Evolutionary conservation across 2,113 vertebrate genomes (phyloP).

Genomic region (Dryoscopus gambensis): DNA sequence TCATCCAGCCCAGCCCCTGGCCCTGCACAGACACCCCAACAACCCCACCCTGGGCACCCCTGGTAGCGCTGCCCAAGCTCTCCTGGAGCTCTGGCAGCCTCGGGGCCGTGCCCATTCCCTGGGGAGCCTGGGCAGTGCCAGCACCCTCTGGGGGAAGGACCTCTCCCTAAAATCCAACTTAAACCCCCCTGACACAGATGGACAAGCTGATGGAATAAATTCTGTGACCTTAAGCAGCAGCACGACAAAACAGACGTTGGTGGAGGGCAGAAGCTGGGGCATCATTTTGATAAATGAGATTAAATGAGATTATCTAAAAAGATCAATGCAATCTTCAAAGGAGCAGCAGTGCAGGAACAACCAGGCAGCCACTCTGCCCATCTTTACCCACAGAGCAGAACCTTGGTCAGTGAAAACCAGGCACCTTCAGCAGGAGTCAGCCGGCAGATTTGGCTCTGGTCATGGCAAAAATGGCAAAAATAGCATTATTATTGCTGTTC

Average conservation of each 20-base stretch:
- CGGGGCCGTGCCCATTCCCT: neutral
- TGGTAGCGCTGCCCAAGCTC: rapidly evolving
- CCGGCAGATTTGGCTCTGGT: neutral
- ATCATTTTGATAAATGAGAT: neutral
- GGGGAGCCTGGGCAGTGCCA: neutral
- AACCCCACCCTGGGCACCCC: neutral
- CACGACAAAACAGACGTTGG: neutral
- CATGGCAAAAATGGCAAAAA: neutral
- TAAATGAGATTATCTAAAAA: neutral
- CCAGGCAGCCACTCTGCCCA: neutral
- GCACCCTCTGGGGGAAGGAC: neutral
- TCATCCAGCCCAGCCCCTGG: rapidly evolving
- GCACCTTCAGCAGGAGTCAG: neutral
- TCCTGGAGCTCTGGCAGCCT: neutral
- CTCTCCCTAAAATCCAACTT: rapidly evolving
- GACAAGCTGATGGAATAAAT: neutral
- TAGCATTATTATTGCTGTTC: neutral
- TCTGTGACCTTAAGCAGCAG: neutral
- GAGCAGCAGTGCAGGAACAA: neutral
- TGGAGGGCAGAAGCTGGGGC: neutral
- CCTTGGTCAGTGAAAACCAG: neutral
- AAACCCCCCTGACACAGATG: no score
- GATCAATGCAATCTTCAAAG: neutral
- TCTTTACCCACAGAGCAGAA: neutral
- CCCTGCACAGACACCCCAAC: neutral